Base-by-base conservation (phyloP, 2,888 invertebrate species). In the Heliconius hortense region DNA sequence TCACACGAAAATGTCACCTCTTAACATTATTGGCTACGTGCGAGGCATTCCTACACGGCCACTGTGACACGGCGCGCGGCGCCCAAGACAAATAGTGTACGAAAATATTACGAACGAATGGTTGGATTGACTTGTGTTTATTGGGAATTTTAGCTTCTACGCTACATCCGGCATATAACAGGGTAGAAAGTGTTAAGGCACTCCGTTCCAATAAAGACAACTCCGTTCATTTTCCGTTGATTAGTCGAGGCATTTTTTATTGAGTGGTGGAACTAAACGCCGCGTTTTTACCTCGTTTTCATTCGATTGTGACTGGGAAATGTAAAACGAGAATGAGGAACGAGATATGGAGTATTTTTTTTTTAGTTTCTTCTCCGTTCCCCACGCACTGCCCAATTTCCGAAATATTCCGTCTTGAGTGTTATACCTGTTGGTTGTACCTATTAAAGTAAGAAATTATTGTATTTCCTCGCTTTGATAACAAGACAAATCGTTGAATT, bases 1-100 rank as follows among this genome's bases (percentile, higher is more conserved):
- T 64, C 64, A 53, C 63, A 64, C 63, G 24, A 72, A 72, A 72
- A 63, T 72, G 72, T 72, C 72, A 64, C 72, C 64, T 72, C 48
- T 72, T 53, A 64, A 53, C 72, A 64, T 72, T 72, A 72, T 72
- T 72, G 72, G n/a, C 18, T 72, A 72, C 72, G 72, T 64, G 72
- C 63, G 64, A 63, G 28, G 72, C 62, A 72, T 72, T 62, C 60
- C 62, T 60, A 43, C 71, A 31, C 43, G 70, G 31, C n/a, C n/a
- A 7, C 60, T 15, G 26, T 26, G 26, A 71, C 60, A 28, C 60
- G 71, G 39, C 28, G 59, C 59, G 56, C 10, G 56, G 21, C 48
- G 48, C 39, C 15, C 21, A 21, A 68, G 48, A 71, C 43, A 71
- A 71, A 71, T 71, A 60, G 26, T 71, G n/a, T 60, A 60, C 71